A percentile compares a stretch with the other conserved stretches of the same genome.
Conservation (phyloP, 2,797 vertebrate species). For the Tauraco hartlaubi region DNA sequence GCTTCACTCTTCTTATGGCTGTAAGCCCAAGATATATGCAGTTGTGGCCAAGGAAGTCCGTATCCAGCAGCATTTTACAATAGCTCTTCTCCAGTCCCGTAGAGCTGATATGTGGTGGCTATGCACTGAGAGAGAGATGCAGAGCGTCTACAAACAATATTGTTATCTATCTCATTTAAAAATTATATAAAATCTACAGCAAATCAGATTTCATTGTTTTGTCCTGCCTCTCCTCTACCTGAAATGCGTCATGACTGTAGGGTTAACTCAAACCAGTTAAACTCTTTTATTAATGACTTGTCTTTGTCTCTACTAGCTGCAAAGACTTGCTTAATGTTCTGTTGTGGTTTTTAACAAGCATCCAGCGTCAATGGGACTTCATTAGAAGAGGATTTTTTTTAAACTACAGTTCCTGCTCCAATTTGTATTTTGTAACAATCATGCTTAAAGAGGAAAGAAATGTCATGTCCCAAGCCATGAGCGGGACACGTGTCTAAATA, state of each 20-base stretch:
- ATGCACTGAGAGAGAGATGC: background rate
- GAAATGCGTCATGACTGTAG: background rate
- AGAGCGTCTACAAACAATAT: background rate
- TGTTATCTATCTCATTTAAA: background rate
- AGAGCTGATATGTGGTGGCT: background rate
- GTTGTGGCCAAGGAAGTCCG: background rate
- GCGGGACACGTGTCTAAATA: background rate
- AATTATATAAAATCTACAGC: background rate
- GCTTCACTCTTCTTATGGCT: background rate
- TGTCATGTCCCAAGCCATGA: background rate
- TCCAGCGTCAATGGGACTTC: background rate
- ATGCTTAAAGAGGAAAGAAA: slow-evolving; percentile 16
- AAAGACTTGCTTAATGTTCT: background rate
- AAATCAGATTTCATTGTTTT: background rate
- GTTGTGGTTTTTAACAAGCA: slow-evolving; percentile 17
- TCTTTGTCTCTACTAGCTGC: background rate
- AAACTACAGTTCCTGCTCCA: background rate
- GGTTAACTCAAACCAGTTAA: background rate
- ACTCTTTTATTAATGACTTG: background rate
- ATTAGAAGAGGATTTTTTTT: background rate
- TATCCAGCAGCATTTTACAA: background rate
- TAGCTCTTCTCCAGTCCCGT: background rate
- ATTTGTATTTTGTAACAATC: background rate
- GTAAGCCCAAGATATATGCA: background rate
- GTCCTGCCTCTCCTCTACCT: background rate